Evolutionary conservation across 2,113 vertebrate genomes (phyloP).

Genomic region (Triplophysa rosa): DNA sequence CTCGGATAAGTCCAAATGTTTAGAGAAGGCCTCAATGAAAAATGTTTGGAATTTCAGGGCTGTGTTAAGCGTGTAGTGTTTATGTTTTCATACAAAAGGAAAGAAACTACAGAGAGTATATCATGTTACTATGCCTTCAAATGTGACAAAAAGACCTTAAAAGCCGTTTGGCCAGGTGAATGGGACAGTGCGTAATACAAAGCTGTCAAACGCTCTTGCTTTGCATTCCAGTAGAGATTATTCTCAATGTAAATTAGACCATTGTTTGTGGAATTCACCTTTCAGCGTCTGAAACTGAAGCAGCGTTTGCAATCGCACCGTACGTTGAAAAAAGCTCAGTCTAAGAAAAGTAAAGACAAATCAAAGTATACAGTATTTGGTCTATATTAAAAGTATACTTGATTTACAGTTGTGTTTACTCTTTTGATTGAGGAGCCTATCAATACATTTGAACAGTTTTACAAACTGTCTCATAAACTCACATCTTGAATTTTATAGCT

Average conservation of each 20-base stretch:
- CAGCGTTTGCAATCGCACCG: not conserved
- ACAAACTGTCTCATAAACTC: no score
- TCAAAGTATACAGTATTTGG: no score
- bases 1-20: conserved; percentile 18
- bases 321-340: not conserved
- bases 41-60: conserved; percentile 22
- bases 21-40: not conserved
- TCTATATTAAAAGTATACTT: no score
- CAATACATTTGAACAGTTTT: no score
- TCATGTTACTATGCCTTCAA: not conserved
- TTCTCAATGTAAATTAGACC: conserved; percentile 10
- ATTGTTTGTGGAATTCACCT: conserved; percentile 4
- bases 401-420: no score
- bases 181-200: not conserved
- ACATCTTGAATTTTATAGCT: no score
- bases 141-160: not conserved
- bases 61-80: not conserved
- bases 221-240: conserved; percentile 9
- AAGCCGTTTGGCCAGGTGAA: not conserved
- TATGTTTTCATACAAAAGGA: not conserved
- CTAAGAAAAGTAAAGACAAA: no score
- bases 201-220: not conserved
- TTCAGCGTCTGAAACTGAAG: not conserved
- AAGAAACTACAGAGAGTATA: not conserved
- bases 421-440: no score